Conservation (phyloP, 1,140 invertebrate species). For the Antheraea pernyi region DNA sequence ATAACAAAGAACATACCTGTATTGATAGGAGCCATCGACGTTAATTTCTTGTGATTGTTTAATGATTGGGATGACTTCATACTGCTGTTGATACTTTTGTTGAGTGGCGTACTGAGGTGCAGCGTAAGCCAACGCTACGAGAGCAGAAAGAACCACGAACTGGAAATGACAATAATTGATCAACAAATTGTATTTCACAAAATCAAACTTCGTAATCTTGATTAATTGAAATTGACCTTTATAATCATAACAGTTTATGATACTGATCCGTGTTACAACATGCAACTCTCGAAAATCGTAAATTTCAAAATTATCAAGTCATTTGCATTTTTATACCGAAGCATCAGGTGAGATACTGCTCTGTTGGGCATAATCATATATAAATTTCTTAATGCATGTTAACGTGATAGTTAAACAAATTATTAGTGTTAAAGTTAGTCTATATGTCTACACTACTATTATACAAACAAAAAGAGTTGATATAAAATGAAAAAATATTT, state of each 20-base stretch:
- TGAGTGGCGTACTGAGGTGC: slow-evolving; percentile 57
- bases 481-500: too few relatives aligned
- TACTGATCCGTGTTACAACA: slow-evolving; percentile 24
- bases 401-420: neutral
- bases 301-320: slow-evolving; percentile 23
- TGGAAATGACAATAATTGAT: slow-evolving; percentile 36
- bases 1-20: slow-evolving; percentile 67
- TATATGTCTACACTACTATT: too few relatives aligned
- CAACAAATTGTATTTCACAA: neutral
- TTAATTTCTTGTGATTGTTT: slow-evolving; percentile 82
- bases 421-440: too few relatives aligned
- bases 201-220: neutral
- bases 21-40: slow-evolving; percentile 84
- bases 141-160: slow-evolving; percentile 58
- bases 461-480: too few relatives aligned
- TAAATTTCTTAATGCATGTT: slow-evolving; percentile 9
- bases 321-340: slow-evolving; percentile 33
- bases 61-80: slow-evolving; percentile 77
- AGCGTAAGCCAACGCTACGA: slow-evolving; percentile 57
- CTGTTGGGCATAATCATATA: neutral
- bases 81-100: slow-evolving; percentile 47
- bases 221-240: slow-evolving; percentile 8
- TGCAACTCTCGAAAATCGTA: slow-evolving; percentile 14
- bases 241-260: slow-evolving; percentile 1
- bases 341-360: neutral